Evolutionary conservation across 2,888 invertebrate genomes (phyloP).

Genomic region (Augiades crinisus): DNA sequence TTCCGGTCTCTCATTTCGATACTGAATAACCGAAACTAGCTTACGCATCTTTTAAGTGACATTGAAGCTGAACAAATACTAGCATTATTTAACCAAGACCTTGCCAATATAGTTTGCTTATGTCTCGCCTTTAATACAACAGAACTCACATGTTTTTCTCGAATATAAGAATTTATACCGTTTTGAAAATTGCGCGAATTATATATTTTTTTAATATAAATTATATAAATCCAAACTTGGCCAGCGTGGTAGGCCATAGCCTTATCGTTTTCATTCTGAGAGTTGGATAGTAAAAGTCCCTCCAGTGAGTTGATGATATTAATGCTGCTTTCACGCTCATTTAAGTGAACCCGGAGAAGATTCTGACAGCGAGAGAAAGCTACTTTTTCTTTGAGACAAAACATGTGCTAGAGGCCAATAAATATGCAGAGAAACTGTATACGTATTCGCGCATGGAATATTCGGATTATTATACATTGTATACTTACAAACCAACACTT

Average conservation of each 20-base stretch:
- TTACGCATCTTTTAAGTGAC: conserved; percentile 3
- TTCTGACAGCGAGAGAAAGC: background rate
- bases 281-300: too few species aligned
- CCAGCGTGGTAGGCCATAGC: too few species aligned
- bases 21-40: background rate
- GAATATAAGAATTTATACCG: too few species aligned
- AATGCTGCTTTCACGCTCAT: background rate
- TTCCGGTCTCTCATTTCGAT: conserved; percentile 20
- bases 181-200: too few species aligned
- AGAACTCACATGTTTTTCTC: too few species aligned
- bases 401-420: background rate
- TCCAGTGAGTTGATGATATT: too few species aligned
- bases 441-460: background rate
- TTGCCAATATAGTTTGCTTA: too few species aligned
- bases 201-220: too few species aligned
- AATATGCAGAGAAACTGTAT: background rate
- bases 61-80: background rate
- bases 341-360: background rate
- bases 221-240: too few species aligned
- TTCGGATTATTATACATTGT: background rate
- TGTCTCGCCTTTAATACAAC: too few species aligned
- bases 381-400: background rate
- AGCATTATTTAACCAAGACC: background rate
- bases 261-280: too few species aligned
- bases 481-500: background rate